Evolutionary conservation across 2,113 vertebrate species (phyloP).

Genomic region (Lampris megalopsis): DNA sequence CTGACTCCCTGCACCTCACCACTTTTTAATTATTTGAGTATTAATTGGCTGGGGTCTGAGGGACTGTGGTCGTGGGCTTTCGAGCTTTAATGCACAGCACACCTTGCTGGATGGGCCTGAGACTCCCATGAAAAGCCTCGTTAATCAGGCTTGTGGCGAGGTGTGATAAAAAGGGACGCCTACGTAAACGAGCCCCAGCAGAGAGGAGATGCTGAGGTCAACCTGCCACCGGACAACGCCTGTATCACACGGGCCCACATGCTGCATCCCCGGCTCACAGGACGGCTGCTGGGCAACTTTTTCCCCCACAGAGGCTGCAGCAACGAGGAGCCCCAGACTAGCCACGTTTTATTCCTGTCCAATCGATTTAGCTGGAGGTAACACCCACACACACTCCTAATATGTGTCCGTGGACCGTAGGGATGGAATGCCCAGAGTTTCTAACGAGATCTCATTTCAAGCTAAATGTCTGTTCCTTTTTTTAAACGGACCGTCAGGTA

Average conservation of each 20-base stretch:
- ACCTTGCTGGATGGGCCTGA: constrained; percentile 55
- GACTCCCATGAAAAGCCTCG: constrained; percentile 51
- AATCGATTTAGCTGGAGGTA: constrained; percentile 57
- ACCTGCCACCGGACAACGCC: constrained; percentile 49
- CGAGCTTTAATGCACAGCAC: constrained; percentile 55
- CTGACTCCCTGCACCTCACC: constrained; percentile 62
- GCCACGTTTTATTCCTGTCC: constrained; percentile 63
- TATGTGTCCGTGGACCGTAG: constrained; percentile 24
- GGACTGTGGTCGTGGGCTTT: constrained; percentile 58
- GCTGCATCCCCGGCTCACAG: constrained; percentile 38
- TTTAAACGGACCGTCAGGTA: neutral
- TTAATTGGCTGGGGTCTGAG: constrained; percentile 79
- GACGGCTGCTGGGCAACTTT: constrained; percentile 40
- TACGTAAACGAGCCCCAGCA: constrained; percentile 55
- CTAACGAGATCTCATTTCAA: constrained; percentile 67
- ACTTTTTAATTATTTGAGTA: constrained; percentile 82
- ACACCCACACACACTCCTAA: constrained; percentile 19
- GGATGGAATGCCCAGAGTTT: constrained; percentile 63
- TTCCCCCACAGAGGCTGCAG: constrained; percentile 13
- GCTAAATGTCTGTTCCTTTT: constrained; percentile 37
- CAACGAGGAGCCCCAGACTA: constrained; percentile 25
- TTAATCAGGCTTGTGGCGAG: constrained; percentile 78
- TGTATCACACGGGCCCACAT: constrained; percentile 58
- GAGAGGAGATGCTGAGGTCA: constrained; percentile 57
- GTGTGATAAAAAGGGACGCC: constrained; percentile 69